Evolutionary conservation across 2,888 invertebrate genomes (phyloP).

Genomic region (Drosophila dives): DNA sequence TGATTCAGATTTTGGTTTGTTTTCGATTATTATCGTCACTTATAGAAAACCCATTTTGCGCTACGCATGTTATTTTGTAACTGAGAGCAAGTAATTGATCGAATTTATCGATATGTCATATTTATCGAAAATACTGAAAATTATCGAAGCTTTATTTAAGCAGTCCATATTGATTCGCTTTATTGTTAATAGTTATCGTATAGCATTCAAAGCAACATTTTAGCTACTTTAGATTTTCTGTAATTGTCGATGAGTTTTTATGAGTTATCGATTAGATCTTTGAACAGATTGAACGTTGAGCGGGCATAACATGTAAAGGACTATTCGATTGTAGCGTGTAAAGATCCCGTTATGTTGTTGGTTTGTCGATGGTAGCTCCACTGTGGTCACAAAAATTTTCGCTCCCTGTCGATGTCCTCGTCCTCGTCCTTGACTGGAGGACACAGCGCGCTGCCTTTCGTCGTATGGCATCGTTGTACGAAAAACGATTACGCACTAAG

Average conservation of each 20-base stretch:
- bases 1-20: neutral
- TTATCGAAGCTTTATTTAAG: neutral
- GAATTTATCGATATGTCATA: neutral
- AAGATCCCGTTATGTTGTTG: constrained; percentile 3
- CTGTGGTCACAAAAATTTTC: constrained; percentile 27
- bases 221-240: too few species aligned
- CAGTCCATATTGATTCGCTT: neutral
- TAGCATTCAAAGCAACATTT: neutral
- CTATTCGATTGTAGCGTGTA: constrained; percentile 3
- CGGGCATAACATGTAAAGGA: neutral
- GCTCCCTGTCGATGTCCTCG: neutral
- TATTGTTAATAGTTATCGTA: neutral
- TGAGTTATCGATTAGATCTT: neutral
- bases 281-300: neutral
- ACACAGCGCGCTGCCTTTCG: constrained; percentile 7
- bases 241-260: neutral
- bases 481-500: constrained; percentile 81
- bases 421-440: neutral
- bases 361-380: neutral
- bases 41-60: constrained; percentile 6
- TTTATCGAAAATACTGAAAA: neutral
- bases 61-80: too few species aligned
- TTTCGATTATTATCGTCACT: neutral
- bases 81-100: neutral
- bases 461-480: constrained; percentile 65